Evolutionary conservation across 2,113 vertebrate genomes (phyloP).

Genomic region (Atractosteus spatula): DNA sequence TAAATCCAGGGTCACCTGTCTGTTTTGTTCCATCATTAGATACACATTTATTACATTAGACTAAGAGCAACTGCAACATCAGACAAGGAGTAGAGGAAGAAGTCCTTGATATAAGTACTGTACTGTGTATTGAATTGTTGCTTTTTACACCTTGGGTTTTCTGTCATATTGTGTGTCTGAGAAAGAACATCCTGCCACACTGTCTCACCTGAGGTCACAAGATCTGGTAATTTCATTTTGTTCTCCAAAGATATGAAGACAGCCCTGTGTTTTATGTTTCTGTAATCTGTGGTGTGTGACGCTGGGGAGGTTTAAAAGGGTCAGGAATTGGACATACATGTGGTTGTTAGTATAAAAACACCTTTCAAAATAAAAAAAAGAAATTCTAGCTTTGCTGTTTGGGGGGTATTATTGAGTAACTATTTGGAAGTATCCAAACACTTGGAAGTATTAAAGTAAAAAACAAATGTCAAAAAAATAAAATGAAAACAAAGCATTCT

Average conservation of each 20-base stretch:
- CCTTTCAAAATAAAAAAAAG: slow-evolving; percentile 14
- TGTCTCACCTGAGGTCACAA: background rate
- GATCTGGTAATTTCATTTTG: background rate
- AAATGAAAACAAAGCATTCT: no score
- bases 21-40: slow-evolving; percentile 18
- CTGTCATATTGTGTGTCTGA: background rate
- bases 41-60: slow-evolving; percentile 15
- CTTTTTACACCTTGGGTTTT: background rate
- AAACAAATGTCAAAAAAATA: no score
- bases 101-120: background rate
- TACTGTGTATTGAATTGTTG: slow-evolving; percentile 7
- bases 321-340: background rate
- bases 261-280: background rate
- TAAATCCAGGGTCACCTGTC: slow-evolving; percentile 11
- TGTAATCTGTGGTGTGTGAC: background rate
- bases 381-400: slow-evolving; percentile 11
- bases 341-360: slow-evolving; percentile 15
- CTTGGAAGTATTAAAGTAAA: no score
- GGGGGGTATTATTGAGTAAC: background rate
- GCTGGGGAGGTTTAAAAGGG: background rate
- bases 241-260: slow-evolving; percentile 8
- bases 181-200: background rate
- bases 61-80: background rate
- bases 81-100: background rate
- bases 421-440: no score